A percentile compares a stretch with the other conserved stretches of the same genome.
phyloP scores from a whole-genome alignment of 2,888 invertebrate genomes.

The Dione juno region DNA sequence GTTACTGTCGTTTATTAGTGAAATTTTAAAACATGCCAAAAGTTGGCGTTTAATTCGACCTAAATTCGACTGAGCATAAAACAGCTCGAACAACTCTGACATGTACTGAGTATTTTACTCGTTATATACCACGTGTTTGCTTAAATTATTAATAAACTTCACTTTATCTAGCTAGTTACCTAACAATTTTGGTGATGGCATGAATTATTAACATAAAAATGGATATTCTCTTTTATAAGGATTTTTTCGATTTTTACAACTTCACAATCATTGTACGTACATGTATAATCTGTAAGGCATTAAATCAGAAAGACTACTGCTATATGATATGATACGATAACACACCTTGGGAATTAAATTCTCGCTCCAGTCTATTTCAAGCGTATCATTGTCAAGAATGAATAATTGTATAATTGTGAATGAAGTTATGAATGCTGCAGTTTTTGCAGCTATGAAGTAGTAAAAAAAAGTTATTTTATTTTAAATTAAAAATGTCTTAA shows the following conservation, averaged over 20 bases:
- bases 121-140: slow-evolving; percentile 2
- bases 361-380: too few species aligned
- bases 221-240: neutral
- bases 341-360: too few species aligned
- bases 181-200: neutral
- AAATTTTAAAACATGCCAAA: slow-evolving; percentile 6
- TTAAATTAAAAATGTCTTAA: too few species aligned
- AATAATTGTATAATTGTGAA: too few species aligned
- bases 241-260: neutral
- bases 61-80: slow-evolving; percentile 15
- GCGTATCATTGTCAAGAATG: too few species aligned
- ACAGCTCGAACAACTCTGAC: slow-evolving; percentile 18
- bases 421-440: too few species aligned
- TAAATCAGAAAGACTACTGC: too few species aligned
- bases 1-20: neutral
- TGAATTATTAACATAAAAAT: neutral
- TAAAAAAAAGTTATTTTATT: too few species aligned
- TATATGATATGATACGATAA: too few species aligned
- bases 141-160: slow-evolving; percentile 8
- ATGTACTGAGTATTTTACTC: slow-evolving; percentile 4
- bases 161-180: neutral
- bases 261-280: neutral
- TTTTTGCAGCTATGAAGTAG: too few species aligned
- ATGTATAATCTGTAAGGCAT: too few species aligned
- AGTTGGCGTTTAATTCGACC: slow-evolving; percentile 18